Evolutionary conservation across 1,140 invertebrate genomes (phyloP), one percentile per base, ranked within the genome.

Genomic region (Mya arenaria): DNA sequence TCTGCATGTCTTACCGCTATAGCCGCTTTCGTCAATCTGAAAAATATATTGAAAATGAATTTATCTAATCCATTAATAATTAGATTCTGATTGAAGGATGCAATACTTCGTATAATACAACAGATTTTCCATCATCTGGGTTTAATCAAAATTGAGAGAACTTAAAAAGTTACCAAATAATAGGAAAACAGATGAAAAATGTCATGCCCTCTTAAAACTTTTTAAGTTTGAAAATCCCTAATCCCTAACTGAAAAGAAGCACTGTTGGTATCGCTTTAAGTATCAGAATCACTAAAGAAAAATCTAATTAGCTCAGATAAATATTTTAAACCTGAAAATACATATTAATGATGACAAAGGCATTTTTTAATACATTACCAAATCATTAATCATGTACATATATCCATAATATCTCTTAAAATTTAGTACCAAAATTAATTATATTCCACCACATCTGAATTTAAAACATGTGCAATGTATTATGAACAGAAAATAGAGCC

Each of bases 381-480:
- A n/a, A n/a, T n/a, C n/a, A n/a, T n/a, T n/a, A n/a, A n/a, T n/a
- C n/a, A n/a, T n/a, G n/a, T n/a, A n/a, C n/a, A n/a, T n/a, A n/a
- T n/a, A n/a, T n/a, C n/a, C n/a, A n/a, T n/a, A n/a, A n/a, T n/a
- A n/a, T n/a, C n/a, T n/a, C n/a, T n/a, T n/a, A n/a, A n/a, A n/a
- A n/a, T n/a, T n/a, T n/a, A n/a, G n/a, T n/a, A 52, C 48, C 4
- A n/a, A 17, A 72, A 58, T 52, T 32, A 72, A 36, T 58, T 72
- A 13, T 56, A 19, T 23, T 8, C 28, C 34, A 25, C n/a, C 58
- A 41, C 73, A 63, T 75, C 73, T 74, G 41, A 62, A 63, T 60
- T 60, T 44, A 36, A 62, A 75, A 75, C 73, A 75, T 48, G 73
- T 75, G 73, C 25, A 75, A 28, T 37, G 73, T 75, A 75, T 75